A percentile compares a stretch with the other conserved stretches of the same genome.
phyloP scores from a whole-genome alignment of 2,113 vertebrate genomes.

The Mustelus asterias region DNA sequence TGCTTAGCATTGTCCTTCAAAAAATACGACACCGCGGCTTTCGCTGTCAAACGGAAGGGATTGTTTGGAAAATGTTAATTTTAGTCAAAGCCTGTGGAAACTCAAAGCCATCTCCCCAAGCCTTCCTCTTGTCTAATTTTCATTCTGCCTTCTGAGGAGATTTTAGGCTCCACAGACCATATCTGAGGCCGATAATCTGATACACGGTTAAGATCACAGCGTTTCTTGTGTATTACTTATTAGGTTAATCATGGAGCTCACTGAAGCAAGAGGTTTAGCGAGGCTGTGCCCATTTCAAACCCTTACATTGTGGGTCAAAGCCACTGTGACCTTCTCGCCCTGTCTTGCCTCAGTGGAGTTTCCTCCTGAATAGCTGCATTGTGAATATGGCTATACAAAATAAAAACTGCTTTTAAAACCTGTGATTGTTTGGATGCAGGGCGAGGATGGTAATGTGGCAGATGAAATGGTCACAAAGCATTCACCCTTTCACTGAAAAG shows the following conservation, averaged over 20 bases:
- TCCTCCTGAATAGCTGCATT: conserved; percentile 49
- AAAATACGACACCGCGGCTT: not conserved
- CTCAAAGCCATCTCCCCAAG: conserved; percentile 38
- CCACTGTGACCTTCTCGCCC: conserved; percentile 48
- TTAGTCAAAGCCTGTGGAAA: conserved; percentile 41
- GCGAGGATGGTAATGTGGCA: conserved; percentile 43
- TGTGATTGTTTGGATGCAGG: conserved; percentile 49
- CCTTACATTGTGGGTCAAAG: conserved; percentile 54
- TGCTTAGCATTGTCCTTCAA: not conserved
- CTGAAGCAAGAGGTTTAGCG: conserved; percentile 53
- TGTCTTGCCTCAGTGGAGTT: conserved; percentile 43
- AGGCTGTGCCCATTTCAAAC: conserved; percentile 50
- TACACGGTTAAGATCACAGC: conserved; percentile 47
- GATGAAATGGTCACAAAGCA: conserved; percentile 46
- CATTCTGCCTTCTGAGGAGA: conserved; percentile 47
- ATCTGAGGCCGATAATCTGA: conserved; percentile 46
- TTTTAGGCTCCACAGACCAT: conserved; percentile 44
- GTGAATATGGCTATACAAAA: conserved; percentile 41
- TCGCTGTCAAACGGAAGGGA: too few relatives aligned
- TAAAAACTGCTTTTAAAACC: conserved; percentile 45
- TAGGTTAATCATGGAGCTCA: conserved; percentile 54
- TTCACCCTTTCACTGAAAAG: conserved; percentile 44
- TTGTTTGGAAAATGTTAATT: conserved; percentile 34
- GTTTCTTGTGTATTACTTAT: conserved; percentile 49
- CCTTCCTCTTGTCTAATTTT: conserved; percentile 45